Evolutionary conservation across 2,797 vertebrate genomes (phyloP).

Genomic region (Tolypeutes matacus): DNA sequence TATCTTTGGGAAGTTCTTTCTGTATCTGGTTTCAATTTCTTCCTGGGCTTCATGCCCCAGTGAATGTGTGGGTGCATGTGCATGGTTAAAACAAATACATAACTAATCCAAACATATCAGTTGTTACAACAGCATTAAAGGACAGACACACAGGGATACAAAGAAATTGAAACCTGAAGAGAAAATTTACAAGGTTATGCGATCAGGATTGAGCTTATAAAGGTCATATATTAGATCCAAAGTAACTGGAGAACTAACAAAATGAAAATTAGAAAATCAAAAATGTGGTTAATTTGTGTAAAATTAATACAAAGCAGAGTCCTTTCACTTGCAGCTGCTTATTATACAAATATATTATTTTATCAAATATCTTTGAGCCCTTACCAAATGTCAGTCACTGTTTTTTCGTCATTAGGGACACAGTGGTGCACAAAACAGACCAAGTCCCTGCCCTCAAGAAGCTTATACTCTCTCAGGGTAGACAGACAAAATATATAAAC

Average conservation of each 20-base stretch:
- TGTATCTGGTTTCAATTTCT: constrained; percentile 65
- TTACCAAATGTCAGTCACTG: neutral
- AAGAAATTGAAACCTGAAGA: constrained; percentile 34
- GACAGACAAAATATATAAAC: neutral
- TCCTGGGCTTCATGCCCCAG: neutral
- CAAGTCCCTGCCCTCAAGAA: neutral
- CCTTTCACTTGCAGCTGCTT: neutral
- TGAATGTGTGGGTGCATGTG: neutral
- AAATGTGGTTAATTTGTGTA: neutral
- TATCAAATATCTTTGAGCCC: neutral
- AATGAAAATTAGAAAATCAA: constrained; percentile 48
- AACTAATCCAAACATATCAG: neutral
- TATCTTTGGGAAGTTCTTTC: constrained; percentile 3
- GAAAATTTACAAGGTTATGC: neutral
- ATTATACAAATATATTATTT: neutral
- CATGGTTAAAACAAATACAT: neutral
- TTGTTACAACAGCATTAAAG: neutral
- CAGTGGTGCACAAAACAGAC: neutral
- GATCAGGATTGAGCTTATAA: constrained; percentile 26
- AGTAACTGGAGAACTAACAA: neutral
- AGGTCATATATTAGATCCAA: neutral
- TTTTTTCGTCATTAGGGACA: neutral
- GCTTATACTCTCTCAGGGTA: neutral
- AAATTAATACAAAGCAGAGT: constrained; percentile 12
- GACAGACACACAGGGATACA: neutral